phyloP scores from a whole-genome alignment of 2,797 vertebrate species.

The Anabacerthia variegaticeps region DNA sequence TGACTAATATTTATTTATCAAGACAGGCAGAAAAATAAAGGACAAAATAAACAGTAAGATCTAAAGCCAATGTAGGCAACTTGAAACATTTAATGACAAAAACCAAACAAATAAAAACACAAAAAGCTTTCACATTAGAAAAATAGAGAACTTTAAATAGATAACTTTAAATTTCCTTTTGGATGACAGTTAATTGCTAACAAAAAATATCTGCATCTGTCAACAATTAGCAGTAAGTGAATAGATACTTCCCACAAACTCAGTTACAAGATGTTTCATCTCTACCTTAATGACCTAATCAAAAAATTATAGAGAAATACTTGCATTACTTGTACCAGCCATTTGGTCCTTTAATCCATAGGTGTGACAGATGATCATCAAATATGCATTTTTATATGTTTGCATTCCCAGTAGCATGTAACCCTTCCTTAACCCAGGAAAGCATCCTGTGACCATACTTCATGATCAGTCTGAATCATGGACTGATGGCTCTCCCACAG shows the following conservation, averaged over 20 bases:
- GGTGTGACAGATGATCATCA: fast-evolving
- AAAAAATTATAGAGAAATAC: background rate
- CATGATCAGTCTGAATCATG: background rate
- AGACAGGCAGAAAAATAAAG: background rate
- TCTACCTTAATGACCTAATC: background rate
- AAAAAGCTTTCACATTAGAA: background rate
- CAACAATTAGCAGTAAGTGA: background rate
- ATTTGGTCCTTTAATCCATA: background rate
- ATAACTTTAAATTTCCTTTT: background rate
- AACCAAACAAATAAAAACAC: background rate
- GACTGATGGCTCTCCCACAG: background rate
- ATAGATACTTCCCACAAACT: background rate
- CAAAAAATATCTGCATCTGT: background rate
- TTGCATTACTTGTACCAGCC: background rate
- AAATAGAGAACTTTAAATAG: background rate
- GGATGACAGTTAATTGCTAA: background rate
- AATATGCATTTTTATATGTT: background rate
- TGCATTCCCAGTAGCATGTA: background rate
- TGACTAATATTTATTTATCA: background rate
- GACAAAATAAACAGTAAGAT: background rate
- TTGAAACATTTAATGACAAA: background rate
- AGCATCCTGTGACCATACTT: background rate
- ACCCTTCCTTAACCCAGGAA: background rate
- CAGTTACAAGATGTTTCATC: background rate
- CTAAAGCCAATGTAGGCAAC: background rate